These are phyloP conservation scores for Drosophila trapezifrons DNA, from an alignment of 1,140 invertebrate genomes.

Conservation along the genomic window DNA sequence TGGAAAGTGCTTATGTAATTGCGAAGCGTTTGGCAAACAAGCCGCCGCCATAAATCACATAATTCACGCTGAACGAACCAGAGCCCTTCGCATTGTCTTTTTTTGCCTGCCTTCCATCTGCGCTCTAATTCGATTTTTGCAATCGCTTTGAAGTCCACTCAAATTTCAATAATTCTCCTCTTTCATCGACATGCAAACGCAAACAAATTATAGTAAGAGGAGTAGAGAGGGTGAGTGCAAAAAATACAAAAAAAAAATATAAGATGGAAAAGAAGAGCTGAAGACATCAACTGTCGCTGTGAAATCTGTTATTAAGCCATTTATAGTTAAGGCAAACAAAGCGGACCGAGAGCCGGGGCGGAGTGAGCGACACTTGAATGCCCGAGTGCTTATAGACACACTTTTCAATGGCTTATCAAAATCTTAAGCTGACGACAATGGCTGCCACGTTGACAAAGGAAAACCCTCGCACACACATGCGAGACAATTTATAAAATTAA, in stretches of 20 bases:
- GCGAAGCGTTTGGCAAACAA: constrained; percentile 75
- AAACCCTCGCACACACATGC: constrained; percentile 28
- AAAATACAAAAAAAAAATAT: constrained; percentile 7
- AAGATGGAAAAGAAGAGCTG: constrained; percentile 10
- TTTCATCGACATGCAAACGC: constrained; percentile 63
- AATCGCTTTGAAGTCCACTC: constrained; percentile 78
- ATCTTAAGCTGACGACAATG: constrained; percentile 77
- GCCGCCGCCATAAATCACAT: constrained; percentile 76
- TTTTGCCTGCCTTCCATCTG: constrained; percentile 11
- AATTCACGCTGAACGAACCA: constrained; percentile 70
- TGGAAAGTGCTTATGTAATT: constrained; percentile 73
- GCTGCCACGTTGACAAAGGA: constrained; percentile 22
- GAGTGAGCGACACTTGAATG: constrained; percentile 61
- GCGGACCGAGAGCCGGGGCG: constrained; percentile 8
- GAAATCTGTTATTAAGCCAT: constrained; percentile 70
- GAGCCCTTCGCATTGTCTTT: constrained; percentile 66
- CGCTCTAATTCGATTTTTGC: constrained; percentile 73
- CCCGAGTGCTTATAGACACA: constrained; percentile 75
- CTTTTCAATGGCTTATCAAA: constrained; percentile 78
- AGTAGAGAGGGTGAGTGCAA: constrained; percentile 13
- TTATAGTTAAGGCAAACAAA: constrained; percentile 64
- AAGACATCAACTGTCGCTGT: constrained; percentile 67
- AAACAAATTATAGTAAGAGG: constrained; percentile 65
- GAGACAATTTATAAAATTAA: constrained; percentile 65
- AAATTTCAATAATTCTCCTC: constrained; percentile 77